Conservation (phyloP, 1,140 invertebrate species). For the Zaprionus taronus region DNA sequence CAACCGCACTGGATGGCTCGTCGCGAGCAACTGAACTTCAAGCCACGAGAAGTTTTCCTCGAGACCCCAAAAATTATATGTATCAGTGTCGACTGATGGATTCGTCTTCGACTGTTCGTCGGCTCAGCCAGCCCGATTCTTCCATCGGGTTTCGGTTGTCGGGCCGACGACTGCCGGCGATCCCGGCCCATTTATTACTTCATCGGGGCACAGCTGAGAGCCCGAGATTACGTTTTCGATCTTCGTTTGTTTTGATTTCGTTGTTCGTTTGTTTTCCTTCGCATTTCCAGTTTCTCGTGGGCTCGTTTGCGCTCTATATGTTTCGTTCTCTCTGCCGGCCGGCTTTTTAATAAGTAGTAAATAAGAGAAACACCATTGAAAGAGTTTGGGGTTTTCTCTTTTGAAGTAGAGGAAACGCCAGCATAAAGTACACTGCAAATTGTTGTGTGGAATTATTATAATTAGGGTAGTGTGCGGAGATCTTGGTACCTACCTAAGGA, state of each 20-base stretch:
- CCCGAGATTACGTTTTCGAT: constrained; percentile 41
- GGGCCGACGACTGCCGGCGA: constrained; percentile 24
- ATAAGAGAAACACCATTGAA: not conserved
- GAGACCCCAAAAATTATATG: constrained; percentile 37
- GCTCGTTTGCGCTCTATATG: not conserved
- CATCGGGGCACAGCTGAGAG: constrained; percentile 45
- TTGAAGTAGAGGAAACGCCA: not conserved
- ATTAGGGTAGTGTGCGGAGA: not conserved
- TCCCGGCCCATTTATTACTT: constrained; percentile 56
- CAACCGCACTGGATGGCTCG: constrained; percentile 84
- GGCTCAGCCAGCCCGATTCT: constrained; percentile 5
- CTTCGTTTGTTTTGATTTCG: constrained; percentile 56
- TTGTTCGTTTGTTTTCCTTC: constrained; percentile 51
- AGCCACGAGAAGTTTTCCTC: constrained; percentile 63
- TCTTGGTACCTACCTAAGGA: not conserved
- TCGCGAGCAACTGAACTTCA: constrained; percentile 77
- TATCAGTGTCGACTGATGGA: constrained; percentile 24
- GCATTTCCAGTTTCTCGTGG: constrained; percentile 29
- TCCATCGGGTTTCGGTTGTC: constrained; percentile 24
- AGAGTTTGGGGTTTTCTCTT: not conserved
- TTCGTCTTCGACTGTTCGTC: constrained; percentile 20
- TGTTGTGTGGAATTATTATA: not conserved
- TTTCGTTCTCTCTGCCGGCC: constrained; percentile 42
- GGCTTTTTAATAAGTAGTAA: constrained; percentile 22
- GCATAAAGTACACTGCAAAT: not conserved